phyloP scores from a whole-genome alignment of 2,888 invertebrate genomes.

The Penaeus monodon region DNA sequence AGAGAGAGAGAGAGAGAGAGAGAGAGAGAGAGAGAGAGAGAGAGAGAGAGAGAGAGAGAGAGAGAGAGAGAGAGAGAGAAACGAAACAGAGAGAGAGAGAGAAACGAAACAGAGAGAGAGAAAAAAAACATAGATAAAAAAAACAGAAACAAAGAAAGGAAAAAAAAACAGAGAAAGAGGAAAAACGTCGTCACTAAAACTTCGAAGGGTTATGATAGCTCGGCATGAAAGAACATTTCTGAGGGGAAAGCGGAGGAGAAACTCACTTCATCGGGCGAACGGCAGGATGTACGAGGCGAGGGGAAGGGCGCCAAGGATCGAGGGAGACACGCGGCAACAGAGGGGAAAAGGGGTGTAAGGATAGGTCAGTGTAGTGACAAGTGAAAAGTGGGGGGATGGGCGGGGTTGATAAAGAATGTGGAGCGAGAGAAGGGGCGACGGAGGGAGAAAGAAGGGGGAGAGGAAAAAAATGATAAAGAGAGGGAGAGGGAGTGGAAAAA shows the following conservation, averaged over 20 bases:
- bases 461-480: neutral
- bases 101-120: too few species aligned
- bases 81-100: neutral
- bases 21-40: neutral
- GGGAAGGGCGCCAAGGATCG: too few species aligned
- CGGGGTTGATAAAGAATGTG: neutral
- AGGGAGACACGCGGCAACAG: neutral
- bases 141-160: too few species aligned
- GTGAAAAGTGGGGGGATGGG: neutral
- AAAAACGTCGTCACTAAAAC: neutral
- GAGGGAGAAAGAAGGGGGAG: slow-evolving; percentile 46
- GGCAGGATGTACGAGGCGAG: too few species aligned
- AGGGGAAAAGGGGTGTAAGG: neutral
- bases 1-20: neutral
- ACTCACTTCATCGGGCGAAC: neutral
- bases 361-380: neutral
- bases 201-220: neutral
- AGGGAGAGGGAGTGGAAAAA: neutral
- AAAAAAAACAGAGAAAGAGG: too few species aligned
- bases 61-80: neutral
- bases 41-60: neutral
- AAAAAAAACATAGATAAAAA: too few species aligned
- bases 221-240: neutral
- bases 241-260: neutral
- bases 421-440: neutral